These are phyloP conservation scores for Globodera ellingtonae DNA, from an alignment of 1,140 invertebrate species.

Conservation along the genomic window DNA sequence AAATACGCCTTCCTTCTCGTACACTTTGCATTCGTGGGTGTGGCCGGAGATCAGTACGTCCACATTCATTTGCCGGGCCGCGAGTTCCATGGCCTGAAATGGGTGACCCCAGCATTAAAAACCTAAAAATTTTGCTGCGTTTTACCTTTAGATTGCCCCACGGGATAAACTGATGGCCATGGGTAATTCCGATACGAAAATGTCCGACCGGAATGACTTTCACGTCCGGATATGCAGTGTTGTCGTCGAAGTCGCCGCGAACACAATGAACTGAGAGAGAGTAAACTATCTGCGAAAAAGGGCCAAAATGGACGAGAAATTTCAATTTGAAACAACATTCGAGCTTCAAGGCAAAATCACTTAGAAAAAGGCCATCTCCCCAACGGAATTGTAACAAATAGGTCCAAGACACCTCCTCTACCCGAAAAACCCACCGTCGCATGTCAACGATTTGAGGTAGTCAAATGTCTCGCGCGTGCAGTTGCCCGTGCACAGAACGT, in stretches of 20 bases:
- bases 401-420: too few species aligned
- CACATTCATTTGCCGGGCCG: constrained; percentile 94
- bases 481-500: constrained; percentile 95
- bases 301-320: too few species aligned
- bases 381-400: not conserved
- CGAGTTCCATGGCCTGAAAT: constrained; percentile 74
- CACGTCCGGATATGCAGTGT: constrained; percentile 92
- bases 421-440: constrained; percentile 23
- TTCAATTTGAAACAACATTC: too few species aligned
- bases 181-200: constrained; percentile 93
- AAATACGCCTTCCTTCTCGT: constrained; percentile 97
- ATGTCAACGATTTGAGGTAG: constrained; percentile 94
- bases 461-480: constrained; percentile 97
- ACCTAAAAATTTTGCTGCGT: not conserved
- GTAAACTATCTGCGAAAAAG: constrained; percentile 69
- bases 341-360: not conserved
- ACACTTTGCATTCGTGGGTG: constrained; percentile 97
- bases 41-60: constrained; percentile 98
- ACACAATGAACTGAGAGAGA: constrained; percentile 82
- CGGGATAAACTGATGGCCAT: constrained; percentile 92
- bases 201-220: constrained; percentile 98
- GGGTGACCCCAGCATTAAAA: constrained; percentile 18
- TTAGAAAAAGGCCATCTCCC: not conserved
- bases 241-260: constrained; percentile 95
- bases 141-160: constrained; percentile 74